Conservation (phyloP, 2,888 invertebrate species). For the Branchinecta sandiegonensis region DNA sequence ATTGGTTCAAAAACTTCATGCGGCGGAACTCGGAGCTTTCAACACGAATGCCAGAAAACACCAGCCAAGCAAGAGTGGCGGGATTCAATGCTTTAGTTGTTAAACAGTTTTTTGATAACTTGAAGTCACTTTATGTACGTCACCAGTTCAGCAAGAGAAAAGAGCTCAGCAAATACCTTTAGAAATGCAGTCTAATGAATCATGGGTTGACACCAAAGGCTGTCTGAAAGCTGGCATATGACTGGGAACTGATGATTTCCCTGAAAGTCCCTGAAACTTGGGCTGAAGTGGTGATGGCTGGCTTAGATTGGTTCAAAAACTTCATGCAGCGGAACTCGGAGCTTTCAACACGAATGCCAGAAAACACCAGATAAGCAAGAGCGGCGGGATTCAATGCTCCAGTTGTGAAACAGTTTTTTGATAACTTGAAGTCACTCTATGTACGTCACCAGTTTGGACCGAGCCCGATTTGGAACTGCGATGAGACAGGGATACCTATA, state of each 20-base stretch:
- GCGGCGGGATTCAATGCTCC: constrained; percentile 20
- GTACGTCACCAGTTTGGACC: neutral
- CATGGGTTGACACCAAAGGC: constrained; percentile 16
- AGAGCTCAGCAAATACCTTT: constrained; percentile 18
- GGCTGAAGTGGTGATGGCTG: constrained; percentile 20
- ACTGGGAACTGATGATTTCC: neutral
- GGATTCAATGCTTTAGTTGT: constrained; percentile 21
- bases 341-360: constrained; percentile 18
- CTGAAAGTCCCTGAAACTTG: constrained; percentile 17
- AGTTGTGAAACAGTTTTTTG: constrained; percentile 17
- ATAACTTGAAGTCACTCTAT: constrained; percentile 16
- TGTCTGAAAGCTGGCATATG: constrained; percentile 15
- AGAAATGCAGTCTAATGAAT: constrained; percentile 18
- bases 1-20: constrained; percentile 20
- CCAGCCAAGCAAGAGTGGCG: constrained; percentile 20
- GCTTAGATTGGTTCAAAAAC: constrained; percentile 18
- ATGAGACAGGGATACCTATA: neutral
- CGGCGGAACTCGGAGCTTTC: constrained; percentile 17
- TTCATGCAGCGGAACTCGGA: constrained; percentile 19
- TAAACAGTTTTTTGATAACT: constrained; percentile 18
- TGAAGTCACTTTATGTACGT: constrained; percentile 4
- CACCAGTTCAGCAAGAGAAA: constrained; percentile 13
- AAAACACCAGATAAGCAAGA: constrained; percentile 20
- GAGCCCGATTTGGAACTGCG: neutral
- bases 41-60: constrained; percentile 19